A percentile compares a stretch with the other conserved stretches of the same genome.
These are phyloP conservation scores for Diglossa brunneiventris DNA, from an alignment of 2,113 vertebrate genomes.

Conservation along the genomic window DNA sequence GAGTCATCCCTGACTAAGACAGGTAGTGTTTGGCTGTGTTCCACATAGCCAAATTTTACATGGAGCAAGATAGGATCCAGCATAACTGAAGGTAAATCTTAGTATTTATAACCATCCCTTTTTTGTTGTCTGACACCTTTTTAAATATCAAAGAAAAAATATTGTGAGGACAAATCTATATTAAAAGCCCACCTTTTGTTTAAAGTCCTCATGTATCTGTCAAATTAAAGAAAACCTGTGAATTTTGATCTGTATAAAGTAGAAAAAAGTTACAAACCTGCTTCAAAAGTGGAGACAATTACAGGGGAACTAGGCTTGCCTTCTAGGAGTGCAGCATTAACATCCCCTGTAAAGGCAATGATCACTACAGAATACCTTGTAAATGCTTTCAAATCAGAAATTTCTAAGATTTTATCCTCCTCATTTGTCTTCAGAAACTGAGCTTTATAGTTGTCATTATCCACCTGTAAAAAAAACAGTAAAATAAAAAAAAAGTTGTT, in stretches of 20 bases:
- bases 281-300: slow-evolving; percentile 85
- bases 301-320: slow-evolving; percentile 81
- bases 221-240: neutral
- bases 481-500: neutral
- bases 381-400: slow-evolving; percentile 87
- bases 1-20: neutral
- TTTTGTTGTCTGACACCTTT: neutral
- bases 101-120: neutral
- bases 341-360: slow-evolving; percentile 85
- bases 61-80: neutral
- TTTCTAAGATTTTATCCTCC: slow-evolving; percentile 78
- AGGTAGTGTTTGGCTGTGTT: neutral
- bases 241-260: neutral
- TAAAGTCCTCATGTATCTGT: neutral
- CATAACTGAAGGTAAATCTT: neutral
- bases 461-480: slow-evolving; percentile 72
- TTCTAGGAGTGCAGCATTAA: slow-evolving; percentile 71
- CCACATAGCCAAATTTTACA: neutral
- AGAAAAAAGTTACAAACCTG: slow-evolving; percentile 75
- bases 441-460: slow-evolving; percentile 78
- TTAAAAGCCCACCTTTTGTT: neutral
- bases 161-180: neutral
- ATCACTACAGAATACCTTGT: slow-evolving; percentile 86
- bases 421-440: slow-evolving; percentile 77
- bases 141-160: neutral